Conservation (phyloP, 2,888 invertebrate species). For the Dasypogon diadema region DNA sequence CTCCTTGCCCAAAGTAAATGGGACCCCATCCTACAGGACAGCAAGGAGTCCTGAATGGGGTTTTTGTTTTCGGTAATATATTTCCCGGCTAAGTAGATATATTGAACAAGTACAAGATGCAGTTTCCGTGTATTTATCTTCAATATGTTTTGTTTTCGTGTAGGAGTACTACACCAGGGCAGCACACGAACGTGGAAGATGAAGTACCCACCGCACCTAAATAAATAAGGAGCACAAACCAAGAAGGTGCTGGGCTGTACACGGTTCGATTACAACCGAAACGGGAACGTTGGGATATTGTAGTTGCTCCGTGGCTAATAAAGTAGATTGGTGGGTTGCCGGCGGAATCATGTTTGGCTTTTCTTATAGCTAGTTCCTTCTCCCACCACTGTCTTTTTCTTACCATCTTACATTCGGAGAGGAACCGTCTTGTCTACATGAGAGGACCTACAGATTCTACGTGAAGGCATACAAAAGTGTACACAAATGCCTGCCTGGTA, state of each 20-base stretch:
- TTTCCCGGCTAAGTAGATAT: constrained; percentile 56
- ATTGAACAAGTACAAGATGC: constrained; percentile 57
- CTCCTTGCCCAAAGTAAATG: background rate
- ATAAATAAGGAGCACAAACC: constrained; percentile 28
- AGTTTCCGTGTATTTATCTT: constrained; percentile 54
- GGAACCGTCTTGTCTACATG: background rate
- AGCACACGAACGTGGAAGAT: constrained; percentile 31
- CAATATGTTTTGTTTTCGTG: constrained; percentile 53
- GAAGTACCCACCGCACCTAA: constrained; percentile 25
- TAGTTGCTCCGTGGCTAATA: constrained; percentile 38
- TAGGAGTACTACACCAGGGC: background rate
- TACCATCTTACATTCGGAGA: constrained; percentile 6
- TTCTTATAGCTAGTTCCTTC: constrained; percentile 27
- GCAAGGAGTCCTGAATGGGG: constrained; percentile 35
- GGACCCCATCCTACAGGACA: background rate
- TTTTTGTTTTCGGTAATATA: constrained; percentile 56
- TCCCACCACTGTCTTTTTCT: constrained; percentile 4
- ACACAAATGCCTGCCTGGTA: background rate
- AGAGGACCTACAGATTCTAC: constrained; percentile 21
- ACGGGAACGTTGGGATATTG: constrained; percentile 33
- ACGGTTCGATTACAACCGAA: constrained; percentile 47
- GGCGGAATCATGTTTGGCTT: constrained; percentile 46
- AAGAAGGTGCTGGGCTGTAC: constrained; percentile 39
- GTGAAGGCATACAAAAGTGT: background rate
- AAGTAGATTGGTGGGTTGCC: constrained; percentile 38